Evolutionary conservation across 2,113 vertebrate genomes (phyloP).

Genomic region (Aepyceros melampus): DNA sequence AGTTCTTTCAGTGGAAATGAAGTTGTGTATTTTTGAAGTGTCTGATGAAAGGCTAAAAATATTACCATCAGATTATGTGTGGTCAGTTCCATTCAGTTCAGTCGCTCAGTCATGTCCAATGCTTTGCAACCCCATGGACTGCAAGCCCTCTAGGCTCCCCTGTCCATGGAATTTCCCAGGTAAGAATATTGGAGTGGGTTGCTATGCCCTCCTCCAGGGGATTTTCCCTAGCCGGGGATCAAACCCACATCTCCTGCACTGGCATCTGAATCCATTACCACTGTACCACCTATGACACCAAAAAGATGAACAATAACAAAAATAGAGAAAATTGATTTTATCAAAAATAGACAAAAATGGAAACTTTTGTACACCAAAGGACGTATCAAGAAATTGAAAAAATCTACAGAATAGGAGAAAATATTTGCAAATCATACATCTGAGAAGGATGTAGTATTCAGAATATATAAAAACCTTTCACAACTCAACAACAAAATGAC

Average conservation of each 20-base stretch:
- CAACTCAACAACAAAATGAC: neutral
- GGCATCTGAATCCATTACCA: neutral
- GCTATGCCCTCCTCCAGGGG: neutral
- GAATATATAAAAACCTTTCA: neutral
- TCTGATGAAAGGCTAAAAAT: conserved; percentile 35
- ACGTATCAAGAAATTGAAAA: neutral
- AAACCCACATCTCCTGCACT: neutral
- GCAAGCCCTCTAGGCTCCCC: neutral
- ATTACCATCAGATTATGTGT: neutral
- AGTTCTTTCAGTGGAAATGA: neutral
- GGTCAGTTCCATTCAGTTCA: neutral
- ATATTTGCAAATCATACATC: neutral
- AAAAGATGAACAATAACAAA: neutral
- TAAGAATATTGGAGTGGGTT: neutral
- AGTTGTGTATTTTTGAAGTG: neutral
- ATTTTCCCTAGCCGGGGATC: neutral
- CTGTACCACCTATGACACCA: neutral
- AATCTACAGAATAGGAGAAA: neutral
- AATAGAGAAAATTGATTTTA: neutral
- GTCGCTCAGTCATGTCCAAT: neutral
- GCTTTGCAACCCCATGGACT: neutral
- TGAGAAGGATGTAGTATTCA: neutral
- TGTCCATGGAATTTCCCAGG: neutral
- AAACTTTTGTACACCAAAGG: neutral
- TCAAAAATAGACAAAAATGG: neutral